A percentile compares a stretch with the other conserved stretches of the same genome.
Conservation (phyloP, 2,113 vertebrate species). For the Rutilus rutilus region DNA sequence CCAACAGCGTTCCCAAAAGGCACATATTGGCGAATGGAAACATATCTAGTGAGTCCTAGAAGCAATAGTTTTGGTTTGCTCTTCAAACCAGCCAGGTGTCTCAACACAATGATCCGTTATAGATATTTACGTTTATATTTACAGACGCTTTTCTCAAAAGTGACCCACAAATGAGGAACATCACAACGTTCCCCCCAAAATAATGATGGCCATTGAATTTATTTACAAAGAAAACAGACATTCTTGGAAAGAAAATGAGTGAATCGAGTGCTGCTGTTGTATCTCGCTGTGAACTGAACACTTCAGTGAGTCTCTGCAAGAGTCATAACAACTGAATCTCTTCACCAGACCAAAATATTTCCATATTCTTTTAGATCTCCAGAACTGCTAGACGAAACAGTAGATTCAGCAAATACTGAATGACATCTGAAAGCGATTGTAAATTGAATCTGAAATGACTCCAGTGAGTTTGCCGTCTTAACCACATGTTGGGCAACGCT, state of each 20-base stretch:
- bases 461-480: slow-evolving; percentile 17
- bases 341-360: no score
- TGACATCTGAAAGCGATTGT: neutral
- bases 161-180: neutral
- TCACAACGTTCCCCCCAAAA: neutral
- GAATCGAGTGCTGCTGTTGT: neutral
- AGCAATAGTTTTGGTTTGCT: neutral
- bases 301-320: neutral
- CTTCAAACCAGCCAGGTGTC: neutral
- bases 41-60: no score
- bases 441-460: neutral
- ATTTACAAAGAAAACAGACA: neutral
- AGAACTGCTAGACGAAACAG: neutral
- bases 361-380: neutral
- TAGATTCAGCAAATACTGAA: neutral
- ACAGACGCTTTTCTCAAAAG: no score
- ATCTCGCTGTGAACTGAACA: neutral
- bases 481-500: slow-evolving; percentile 39
- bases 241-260: neutral
- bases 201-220: neutral
- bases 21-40: no score
- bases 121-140: neutral
- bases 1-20: no score
- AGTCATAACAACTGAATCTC: neutral
- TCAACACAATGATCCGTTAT: neutral